A percentile compares a stretch with the other conserved stretches of the same genome.
These are phyloP conservation scores for Ypsolopha scabrella DNA, from an alignment of 2,888 invertebrate genomes.

Conservation along the genomic window DNA sequence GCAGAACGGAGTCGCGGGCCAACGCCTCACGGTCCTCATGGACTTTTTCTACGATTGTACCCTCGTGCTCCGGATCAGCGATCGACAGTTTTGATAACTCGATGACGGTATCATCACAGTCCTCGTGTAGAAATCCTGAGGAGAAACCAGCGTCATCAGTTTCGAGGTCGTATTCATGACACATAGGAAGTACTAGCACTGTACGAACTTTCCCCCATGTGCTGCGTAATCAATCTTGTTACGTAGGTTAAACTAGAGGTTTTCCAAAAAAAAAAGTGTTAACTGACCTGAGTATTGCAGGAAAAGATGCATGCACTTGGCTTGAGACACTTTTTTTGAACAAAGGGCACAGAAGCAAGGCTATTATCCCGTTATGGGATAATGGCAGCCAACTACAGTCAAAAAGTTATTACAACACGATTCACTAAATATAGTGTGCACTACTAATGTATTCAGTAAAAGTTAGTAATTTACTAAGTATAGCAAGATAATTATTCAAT, in stretches of 20 bases:
- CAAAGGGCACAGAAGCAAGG: slow-evolving; percentile 61
- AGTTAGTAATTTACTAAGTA: slow-evolving; percentile 1
- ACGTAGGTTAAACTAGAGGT: slow-evolving; percentile 16
- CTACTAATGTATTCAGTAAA: slow-evolving; percentile 3
- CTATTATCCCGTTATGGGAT: slow-evolving; percentile 68
- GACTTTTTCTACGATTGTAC: slow-evolving; percentile 53
- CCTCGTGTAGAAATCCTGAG: slow-evolving; percentile 64
- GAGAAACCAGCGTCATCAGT: slow-evolving; percentile 15
- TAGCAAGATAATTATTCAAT: slow-evolving; percentile 2
- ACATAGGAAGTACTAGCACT: slow-evolving; percentile 47
- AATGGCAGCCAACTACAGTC: slow-evolving; percentile 52
- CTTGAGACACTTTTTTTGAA: slow-evolving; percentile 63
- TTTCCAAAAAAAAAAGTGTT: not conserved
- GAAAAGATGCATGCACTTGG: slow-evolving; percentile 71
- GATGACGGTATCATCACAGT: slow-evolving; percentile 69
- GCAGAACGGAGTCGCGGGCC: slow-evolving; percentile 67
- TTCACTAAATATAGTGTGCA: slow-evolving; percentile 5
- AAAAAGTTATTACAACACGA: slow-evolving; percentile 23
- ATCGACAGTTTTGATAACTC: slow-evolving; percentile 65
- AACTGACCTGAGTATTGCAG: slow-evolving; percentile 67
- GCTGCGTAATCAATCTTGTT: slow-evolving; percentile 36
- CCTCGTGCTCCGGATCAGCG: slow-evolving; percentile 52
- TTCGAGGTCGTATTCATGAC: slow-evolving; percentile 22
- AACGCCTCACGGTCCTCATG: slow-evolving; percentile 48
- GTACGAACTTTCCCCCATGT: slow-evolving; percentile 50